A percentile compares a stretch with the other conserved stretches of the same genome.
Evolutionary conservation across 2,113 vertebrate species (phyloP).

Genomic region (Arothron firmamentum): DNA sequence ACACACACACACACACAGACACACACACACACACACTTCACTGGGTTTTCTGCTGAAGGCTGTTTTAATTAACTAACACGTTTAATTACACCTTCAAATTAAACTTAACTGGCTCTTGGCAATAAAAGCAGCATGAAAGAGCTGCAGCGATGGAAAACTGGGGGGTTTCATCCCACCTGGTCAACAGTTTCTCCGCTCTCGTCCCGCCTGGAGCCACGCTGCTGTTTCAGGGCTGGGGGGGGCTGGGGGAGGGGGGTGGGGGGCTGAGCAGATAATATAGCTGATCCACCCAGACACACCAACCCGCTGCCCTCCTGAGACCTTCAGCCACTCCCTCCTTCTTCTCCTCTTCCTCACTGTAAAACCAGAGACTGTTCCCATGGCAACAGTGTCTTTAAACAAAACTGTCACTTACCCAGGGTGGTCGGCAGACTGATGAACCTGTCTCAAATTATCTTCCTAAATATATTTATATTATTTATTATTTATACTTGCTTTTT

Average conservation of each 20-base stretch:
- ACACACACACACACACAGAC: too few species aligned
- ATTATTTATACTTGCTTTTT: too few species aligned
- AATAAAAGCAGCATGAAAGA: slow-evolving; percentile 42
- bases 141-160: slow-evolving; percentile 27
- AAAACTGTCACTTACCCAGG: slow-evolving; percentile 46
- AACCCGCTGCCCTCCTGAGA: slow-evolving; percentile 16
- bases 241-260: too few species aligned
- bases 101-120: slow-evolving; percentile 35
- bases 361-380: slow-evolving; percentile 72
- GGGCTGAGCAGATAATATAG: background rate
- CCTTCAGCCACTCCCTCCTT: slow-evolving; percentile 41
- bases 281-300: slow-evolving; percentile 1
- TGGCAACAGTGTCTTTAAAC: slow-evolving; percentile 77
- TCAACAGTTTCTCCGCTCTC: background rate
- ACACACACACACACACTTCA: slow-evolving; percentile 25
- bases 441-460: too few species aligned
- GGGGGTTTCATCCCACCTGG: slow-evolving; percentile 26
- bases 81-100: slow-evolving; percentile 58
- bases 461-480: too few species aligned
- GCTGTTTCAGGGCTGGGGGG: too few species aligned
- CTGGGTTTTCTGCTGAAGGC: slow-evolving; percentile 19
- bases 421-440: slow-evolving; percentile 14
- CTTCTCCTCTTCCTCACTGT: slow-evolving; percentile 43
- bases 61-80: slow-evolving; percentile 42
- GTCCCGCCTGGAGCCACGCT: too few species aligned